phyloP scores from a whole-genome alignment of 2,888 invertebrate species.

The Yponomeuta sedellus region DNA sequence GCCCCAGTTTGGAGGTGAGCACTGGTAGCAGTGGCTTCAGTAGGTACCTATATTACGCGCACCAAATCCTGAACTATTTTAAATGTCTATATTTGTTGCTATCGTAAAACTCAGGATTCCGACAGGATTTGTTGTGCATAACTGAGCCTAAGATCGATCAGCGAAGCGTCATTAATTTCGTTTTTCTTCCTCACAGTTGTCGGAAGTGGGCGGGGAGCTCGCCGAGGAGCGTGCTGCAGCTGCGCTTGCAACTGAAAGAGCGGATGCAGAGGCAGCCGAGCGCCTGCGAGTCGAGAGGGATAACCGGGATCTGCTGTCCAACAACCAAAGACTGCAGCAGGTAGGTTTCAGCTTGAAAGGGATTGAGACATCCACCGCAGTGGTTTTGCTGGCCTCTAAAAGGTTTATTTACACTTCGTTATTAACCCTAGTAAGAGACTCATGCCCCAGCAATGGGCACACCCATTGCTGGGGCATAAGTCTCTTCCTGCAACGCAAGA shows the following conservation, averaged over 20 bases:
- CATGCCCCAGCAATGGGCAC: too few relatives aligned
- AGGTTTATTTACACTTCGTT: too few relatives aligned
- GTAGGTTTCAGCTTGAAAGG: constrained; percentile 28
- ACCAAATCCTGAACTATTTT: too few relatives aligned
- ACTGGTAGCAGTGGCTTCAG: too few relatives aligned
- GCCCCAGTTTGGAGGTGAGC: too few relatives aligned
- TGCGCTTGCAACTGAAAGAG: constrained; percentile 90
- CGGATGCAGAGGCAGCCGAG: constrained; percentile 93
- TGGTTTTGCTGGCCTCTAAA: not conserved
- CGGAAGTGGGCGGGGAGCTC: constrained; percentile 94
- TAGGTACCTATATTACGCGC: too few relatives aligned
- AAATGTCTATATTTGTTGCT: too few relatives aligned
- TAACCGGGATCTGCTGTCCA: constrained; percentile 85
- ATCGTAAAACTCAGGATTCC: too few relatives aligned
- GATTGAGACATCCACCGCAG: not conserved
- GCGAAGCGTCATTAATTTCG: not conserved
- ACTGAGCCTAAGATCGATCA: not conserved
- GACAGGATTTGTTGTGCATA: too few relatives aligned
- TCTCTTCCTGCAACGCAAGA: too few relatives aligned
- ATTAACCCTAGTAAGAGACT: too few relatives aligned
- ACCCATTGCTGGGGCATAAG: too few relatives aligned
- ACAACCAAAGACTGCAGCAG: constrained; percentile 85
- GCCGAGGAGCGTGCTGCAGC: constrained; percentile 95
- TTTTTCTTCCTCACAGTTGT: constrained; percentile 79
- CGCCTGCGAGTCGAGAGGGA: constrained; percentile 91